phyloP scores from a whole-genome alignment of 2,888 invertebrate species.

The Abrostola triplasia region DNA sequence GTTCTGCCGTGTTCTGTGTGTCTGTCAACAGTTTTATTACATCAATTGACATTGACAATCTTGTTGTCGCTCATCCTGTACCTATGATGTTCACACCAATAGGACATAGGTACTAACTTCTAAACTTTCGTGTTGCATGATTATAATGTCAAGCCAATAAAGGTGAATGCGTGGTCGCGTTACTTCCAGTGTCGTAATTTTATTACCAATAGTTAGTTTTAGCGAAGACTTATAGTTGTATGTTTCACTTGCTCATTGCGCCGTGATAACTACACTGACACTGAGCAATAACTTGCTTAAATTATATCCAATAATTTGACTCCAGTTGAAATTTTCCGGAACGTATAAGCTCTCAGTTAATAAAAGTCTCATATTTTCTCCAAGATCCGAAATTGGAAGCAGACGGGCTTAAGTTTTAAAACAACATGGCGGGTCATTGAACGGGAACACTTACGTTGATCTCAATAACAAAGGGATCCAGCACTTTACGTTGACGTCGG shows the following conservation, averaged over 20 bases:
- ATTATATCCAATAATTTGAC: not conserved
- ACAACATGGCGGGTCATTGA: slow-evolving; percentile 26
- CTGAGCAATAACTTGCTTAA: too few species aligned
- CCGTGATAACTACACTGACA: too few species aligned
- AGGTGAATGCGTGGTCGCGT: too few species aligned
- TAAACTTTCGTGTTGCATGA: too few species aligned
- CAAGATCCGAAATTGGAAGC: slow-evolving; percentile 16
- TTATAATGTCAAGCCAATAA: too few species aligned
- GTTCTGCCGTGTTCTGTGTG: slow-evolving; percentile 7
- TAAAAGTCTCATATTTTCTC: slow-evolving; percentile 23
- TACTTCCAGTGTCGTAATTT: too few species aligned
- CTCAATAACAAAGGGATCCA: slow-evolving; percentile 30
- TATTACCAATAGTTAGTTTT: too few species aligned
- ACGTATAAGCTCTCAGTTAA: not conserved
- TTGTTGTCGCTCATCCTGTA: slow-evolving; percentile 10
- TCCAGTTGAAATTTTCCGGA: slow-evolving; percentile 3
- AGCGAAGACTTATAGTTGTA: too few species aligned
- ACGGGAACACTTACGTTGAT: slow-evolving; percentile 10
- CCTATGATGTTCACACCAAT: too few species aligned
- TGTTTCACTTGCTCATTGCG: too few species aligned
- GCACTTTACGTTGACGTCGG: slow-evolving; percentile 25
- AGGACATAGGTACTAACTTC: too few species aligned
- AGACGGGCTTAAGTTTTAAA: slow-evolving; percentile 24
- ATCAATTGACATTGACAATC: slow-evolving; percentile 44
- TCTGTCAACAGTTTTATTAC: slow-evolving; percentile 30